Conservation (phyloP, 2,888 invertebrate species). For the Mesorhabditis spiculigera region DNA sequence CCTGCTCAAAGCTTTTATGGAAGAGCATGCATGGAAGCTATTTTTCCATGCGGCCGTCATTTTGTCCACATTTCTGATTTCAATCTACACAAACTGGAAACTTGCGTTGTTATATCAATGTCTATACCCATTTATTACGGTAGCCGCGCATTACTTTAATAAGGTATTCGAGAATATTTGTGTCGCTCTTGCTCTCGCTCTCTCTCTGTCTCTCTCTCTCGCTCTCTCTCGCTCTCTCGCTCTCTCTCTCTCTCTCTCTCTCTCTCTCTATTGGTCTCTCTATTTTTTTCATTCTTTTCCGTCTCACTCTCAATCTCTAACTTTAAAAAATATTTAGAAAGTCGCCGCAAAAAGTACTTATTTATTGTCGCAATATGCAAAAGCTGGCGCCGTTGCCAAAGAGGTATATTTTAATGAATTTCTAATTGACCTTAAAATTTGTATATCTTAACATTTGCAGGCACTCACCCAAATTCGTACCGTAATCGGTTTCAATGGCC, state of each 20-base stretch:
- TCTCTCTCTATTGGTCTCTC: too few relatives aligned
- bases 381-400: neutral
- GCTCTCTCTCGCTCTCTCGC: too few relatives aligned
- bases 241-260: too few relatives aligned
- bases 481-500: neutral
- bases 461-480: neutral
- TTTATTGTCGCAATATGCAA: neutral
- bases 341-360: neutral
- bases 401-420: slow-evolving; percentile 3
- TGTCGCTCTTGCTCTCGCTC: neutral
- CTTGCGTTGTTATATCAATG: neutral
- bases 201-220: too few relatives aligned
- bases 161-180: neutral
- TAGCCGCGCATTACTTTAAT: neutral
- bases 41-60: neutral
- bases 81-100: neutral
- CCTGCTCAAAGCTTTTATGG: too few relatives aligned
- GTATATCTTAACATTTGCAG: neutral
- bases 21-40: neutral
- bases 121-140: neutral
- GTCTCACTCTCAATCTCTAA: neutral
- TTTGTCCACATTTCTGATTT: neutral
- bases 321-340: neutral
- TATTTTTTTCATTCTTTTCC: too few relatives aligned
- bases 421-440: neutral